A percentile compares a stretch with the other conserved stretches of the same genome.
These are phyloP conservation scores for Clunio marinus DNA, from an alignment of 2,888 invertebrate genomes.

Conservation along the genomic window DNA sequence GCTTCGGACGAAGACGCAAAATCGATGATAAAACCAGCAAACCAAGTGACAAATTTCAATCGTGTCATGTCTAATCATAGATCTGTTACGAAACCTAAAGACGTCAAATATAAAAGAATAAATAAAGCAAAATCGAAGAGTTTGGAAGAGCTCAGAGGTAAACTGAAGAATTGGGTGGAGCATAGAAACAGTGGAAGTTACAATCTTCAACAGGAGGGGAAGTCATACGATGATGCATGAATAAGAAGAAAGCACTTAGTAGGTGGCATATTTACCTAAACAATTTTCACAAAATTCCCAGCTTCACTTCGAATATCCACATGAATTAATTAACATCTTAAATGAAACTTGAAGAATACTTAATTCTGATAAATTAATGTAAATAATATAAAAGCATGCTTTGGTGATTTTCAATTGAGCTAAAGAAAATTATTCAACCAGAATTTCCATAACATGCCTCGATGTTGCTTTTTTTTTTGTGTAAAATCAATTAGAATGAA, in stretches of 20 bases:
- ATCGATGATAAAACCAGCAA: conserved; percentile 52
- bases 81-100: conserved; percentile 85
- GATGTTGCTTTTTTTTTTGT: too few relatives aligned
- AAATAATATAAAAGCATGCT: not conserved
- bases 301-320: not conserved
- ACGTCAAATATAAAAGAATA: conserved; percentile 85
- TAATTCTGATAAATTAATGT: too few relatives aligned
- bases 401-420: not conserved
- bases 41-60: conserved; percentile 71
- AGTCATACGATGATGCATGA: conserved; percentile 21
- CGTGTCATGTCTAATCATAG: conserved; percentile 87
- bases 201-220: conserved; percentile 16
- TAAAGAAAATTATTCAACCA: not conserved
- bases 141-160: conserved; percentile 74
- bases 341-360: not conserved
- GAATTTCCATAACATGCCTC: not conserved
- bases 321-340: not conserved
- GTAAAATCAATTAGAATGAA: not conserved
- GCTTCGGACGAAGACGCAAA: conserved; percentile 26
- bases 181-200: conserved; percentile 58
- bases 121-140: conserved; percentile 88
- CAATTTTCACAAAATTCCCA: not conserved
- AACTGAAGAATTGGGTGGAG: conserved; percentile 81
- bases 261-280: not conserved
- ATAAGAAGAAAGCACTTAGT: not conserved